phyloP scores from a whole-genome alignment of 2,113 vertebrate species.

The Camelus dromedarius region DNA sequence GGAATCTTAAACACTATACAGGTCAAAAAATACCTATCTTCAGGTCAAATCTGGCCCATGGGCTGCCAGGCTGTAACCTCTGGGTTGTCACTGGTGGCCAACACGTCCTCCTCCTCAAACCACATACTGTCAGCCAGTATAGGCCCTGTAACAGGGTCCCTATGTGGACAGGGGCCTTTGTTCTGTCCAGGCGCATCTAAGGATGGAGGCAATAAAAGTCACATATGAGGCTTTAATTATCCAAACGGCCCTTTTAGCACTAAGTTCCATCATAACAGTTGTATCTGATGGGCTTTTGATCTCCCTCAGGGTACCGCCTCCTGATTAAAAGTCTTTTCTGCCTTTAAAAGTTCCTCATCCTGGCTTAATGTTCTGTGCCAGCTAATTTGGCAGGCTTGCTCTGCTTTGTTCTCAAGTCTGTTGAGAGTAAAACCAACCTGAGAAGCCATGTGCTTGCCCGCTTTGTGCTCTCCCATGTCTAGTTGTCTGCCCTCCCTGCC shows the following conservation, averaged over 20 bases:
- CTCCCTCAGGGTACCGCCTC: neutral
- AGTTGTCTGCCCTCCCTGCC: neutral
- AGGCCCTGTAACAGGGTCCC: neutral
- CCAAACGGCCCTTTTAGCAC: slow-evolving; percentile 30
- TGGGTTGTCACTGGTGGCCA: neutral
- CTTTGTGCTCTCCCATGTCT: neutral
- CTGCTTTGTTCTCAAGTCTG: neutral
- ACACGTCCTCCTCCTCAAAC: neutral
- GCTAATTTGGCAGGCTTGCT: slow-evolving; percentile 33
- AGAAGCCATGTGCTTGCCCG: neutral
- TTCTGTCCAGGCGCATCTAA: neutral
- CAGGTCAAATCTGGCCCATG: rapidly evolving
- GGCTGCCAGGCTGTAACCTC: neutral
- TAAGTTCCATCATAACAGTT: neutral
- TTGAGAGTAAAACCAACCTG: neutral
- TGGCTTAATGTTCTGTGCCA: neutral
- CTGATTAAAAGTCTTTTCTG: slow-evolving; percentile 52
- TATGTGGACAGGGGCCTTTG: neutral
- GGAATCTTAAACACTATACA: neutral
- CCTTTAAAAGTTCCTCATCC: slow-evolving; percentile 43
- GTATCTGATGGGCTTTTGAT: slow-evolving; percentile 56
- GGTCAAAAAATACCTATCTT: neutral
- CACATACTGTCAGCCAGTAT: neutral
- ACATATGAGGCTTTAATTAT: slow-evolving; percentile 20
- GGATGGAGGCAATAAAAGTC: neutral